Evolutionary conservation across 2,888 invertebrate species (phyloP).

Genomic region (Drosophila stalkeri): DNA sequence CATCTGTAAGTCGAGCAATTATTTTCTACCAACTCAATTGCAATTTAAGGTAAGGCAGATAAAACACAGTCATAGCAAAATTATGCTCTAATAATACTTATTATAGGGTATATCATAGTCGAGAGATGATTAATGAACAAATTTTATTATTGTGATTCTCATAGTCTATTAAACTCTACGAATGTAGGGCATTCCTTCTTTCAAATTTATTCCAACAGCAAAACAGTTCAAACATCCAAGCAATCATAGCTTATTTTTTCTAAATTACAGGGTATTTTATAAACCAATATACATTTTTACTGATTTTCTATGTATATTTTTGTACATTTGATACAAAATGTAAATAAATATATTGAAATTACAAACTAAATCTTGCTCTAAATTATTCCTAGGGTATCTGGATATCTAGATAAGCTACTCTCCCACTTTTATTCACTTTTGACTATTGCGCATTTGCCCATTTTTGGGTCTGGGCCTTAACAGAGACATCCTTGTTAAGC

Average conservation of each 20-base stretch:
- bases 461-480: slow-evolving; percentile 33
- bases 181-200: too few relatives aligned
- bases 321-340: too few relatives aligned
- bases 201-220: too few relatives aligned
- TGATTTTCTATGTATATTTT: too few relatives aligned
- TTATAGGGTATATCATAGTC: neutral
- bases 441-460: slow-evolving; percentile 20
- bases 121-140: neutral
- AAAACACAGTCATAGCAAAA: too few relatives aligned
- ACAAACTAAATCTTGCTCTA: neutral
- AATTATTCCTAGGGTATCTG: neutral
- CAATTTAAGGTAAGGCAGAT: too few relatives aligned
- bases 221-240: neutral
- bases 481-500: slow-evolving; percentile 59
- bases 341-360: neutral
- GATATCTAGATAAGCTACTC: neutral
- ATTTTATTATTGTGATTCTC: neutral
- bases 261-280: neutral
- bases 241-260: too few relatives aligned
- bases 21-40: too few relatives aligned
- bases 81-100: neutral
- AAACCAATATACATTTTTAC: neutral
- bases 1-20: neutral
- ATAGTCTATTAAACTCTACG: neutral
- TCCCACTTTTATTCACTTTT: neutral